Evolutionary conservation across 2,797 vertebrate genomes (phyloP).

Genomic region (Oceanodroma leucorhoa): DNA sequence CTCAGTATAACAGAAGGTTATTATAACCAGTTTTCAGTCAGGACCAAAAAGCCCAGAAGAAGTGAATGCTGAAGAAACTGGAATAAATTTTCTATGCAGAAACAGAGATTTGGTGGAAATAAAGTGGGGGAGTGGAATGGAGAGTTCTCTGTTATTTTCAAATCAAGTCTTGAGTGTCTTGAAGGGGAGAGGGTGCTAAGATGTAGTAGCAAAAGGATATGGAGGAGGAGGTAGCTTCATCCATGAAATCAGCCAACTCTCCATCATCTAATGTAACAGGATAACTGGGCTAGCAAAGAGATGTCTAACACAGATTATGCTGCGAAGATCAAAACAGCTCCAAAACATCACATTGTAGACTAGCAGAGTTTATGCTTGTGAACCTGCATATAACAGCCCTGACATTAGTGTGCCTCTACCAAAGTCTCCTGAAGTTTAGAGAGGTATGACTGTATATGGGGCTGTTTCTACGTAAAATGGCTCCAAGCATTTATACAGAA

Average conservation of each 20-base stretch:
- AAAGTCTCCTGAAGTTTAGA: neutral
- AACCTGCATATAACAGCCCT: neutral
- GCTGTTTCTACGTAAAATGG: neutral
- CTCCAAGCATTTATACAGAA: neutral
- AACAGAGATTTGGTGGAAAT: neutral
- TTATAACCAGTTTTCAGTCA: neutral
- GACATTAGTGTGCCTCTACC: neutral
- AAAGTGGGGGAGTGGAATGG: neutral
- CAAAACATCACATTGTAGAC: neutral
- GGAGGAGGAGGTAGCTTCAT: neutral
- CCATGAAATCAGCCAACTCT: neutral
- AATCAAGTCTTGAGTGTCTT: neutral
- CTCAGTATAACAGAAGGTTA: neutral
- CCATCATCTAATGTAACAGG: neutral
- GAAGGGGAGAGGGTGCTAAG: neutral
- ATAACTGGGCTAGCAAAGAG: neutral
- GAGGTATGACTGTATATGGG: neutral
- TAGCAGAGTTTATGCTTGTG: neutral
- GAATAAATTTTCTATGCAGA: neutral
- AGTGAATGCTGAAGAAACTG: neutral
- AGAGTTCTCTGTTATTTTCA: neutral
- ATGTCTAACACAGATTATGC: neutral
- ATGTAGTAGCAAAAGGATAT: neutral
- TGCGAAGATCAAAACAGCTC: neutral
- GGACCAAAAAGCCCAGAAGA: neutral